These are phyloP conservation scores for Cliona cf. orientalis DNA, from an alignment of 37 sponge, comb jelly and placozoan genomes.

Conservation along the genomic window DNA sequence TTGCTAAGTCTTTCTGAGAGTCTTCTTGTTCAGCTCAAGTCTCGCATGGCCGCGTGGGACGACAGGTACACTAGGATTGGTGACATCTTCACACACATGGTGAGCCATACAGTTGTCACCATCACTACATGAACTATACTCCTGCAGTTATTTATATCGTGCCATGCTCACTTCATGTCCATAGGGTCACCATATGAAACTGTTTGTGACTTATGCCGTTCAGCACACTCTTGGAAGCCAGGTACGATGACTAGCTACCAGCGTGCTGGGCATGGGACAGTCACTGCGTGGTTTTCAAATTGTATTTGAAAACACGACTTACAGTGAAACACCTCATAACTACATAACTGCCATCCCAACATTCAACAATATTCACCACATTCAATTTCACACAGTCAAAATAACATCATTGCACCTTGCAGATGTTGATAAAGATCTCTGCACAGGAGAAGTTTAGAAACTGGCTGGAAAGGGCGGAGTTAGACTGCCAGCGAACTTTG, in stretches of 20 bases:
- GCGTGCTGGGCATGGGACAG: too few relatives aligned
- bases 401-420: neutral
- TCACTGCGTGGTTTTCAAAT: too few relatives aligned
- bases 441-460: constrained; percentile 65
- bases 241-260: too few relatives aligned
- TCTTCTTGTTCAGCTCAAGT: constrained; percentile 54
- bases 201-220: constrained; percentile 79
- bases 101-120: neutral
- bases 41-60: constrained; percentile 83
- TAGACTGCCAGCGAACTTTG: constrained; percentile 64
- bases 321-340: too few relatives aligned
- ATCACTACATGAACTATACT: neutral
- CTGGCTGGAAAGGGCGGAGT: constrained; percentile 68
- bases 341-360: too few relatives aligned
- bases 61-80: constrained; percentile 64
- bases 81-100: constrained; percentile 83
- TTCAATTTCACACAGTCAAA: neutral
- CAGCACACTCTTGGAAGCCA: constrained; percentile 69
- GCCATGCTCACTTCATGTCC: neutral
- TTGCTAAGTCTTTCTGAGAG: constrained; percentile 60
- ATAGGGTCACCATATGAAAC: constrained; percentile 75
- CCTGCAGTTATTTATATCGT: neutral
- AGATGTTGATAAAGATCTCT: constrained; percentile 52
- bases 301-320: too few relatives aligned
- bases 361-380: too few relatives aligned